Conservation (phyloP, 2,113 vertebrate species). For the Gallinago jamesoni region DNA sequence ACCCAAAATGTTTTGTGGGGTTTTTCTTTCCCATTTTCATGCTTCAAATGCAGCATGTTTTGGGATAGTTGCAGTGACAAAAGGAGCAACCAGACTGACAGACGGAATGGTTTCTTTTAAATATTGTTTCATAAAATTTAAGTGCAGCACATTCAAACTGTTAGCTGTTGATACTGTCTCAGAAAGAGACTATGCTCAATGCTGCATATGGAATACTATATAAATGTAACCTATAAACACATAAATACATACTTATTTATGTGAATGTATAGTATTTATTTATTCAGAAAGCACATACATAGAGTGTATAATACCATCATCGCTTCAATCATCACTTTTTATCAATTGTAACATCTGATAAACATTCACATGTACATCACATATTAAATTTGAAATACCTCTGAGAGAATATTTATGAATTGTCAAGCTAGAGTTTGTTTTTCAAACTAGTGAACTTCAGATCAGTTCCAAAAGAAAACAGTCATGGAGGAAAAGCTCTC, state of each 20-base stretch:
- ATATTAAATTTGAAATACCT: neutral
- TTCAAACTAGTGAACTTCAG: constrained; percentile 6
- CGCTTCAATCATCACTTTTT: neutral
- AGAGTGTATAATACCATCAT: neutral
- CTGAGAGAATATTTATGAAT: constrained; percentile 11
- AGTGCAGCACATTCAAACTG: neutral
- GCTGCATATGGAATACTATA: neutral
- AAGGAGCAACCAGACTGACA: neutral
- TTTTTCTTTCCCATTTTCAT: neutral
- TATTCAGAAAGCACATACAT: neutral
- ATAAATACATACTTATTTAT: neutral
- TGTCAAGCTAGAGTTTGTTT: constrained; percentile 9
- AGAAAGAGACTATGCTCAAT: neutral
- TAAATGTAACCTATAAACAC: neutral
- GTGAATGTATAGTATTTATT: neutral
- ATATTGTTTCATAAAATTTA: neutral
- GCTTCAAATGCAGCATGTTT: neutral
- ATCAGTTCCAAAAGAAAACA: neutral
- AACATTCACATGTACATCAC: neutral
- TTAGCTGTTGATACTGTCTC: neutral
- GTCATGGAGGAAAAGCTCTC: neutral
- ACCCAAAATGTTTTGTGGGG: neutral
- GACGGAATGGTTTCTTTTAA: neutral
- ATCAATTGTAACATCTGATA: neutral
- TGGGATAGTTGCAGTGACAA: neutral